phyloP scores from a whole-genome alignment of 92 coral and sea anemone genomes.

The Palythoa grandis region DNA sequence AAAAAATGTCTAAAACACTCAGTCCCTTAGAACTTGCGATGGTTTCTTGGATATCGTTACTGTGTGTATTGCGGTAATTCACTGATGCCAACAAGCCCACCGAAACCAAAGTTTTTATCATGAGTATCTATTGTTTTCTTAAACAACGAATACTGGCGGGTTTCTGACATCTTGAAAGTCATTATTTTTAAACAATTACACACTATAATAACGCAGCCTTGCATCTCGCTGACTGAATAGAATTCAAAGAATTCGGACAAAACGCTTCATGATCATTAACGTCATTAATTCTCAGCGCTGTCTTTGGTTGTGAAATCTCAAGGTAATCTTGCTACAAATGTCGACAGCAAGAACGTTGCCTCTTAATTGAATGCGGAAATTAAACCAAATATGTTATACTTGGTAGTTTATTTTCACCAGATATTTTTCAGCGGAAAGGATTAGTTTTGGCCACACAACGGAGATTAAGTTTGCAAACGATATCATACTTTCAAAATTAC shows the following conservation, averaged over 20 bases:
- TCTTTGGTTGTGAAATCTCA: not conserved
- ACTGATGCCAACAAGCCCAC: not conserved
- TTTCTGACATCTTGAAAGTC: not conserved
- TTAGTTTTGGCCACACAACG: not conserved
- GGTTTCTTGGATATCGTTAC: not conserved
- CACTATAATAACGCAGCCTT: not conserved
- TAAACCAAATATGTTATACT: not conserved
- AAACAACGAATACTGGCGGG: slow-evolving; percentile 8
- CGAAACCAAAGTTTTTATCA: not conserved
- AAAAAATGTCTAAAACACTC: not conserved
- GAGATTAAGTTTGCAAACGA: slow-evolving; percentile 22
- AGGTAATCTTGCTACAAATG: not conserved
- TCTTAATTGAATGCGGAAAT: not conserved
- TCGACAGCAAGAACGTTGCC: not conserved
- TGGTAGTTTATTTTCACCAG: slow-evolving; percentile 11
- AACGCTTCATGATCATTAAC: slow-evolving; percentile 19
- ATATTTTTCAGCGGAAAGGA: slow-evolving; percentile 34
- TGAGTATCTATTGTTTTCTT: slow-evolving; percentile 30
- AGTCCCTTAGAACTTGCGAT: not conserved
- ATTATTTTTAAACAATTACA: slow-evolving; percentile 31
- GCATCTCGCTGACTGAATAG: not conserved
- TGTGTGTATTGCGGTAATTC: not conserved
- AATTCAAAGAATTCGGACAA: slow-evolving; percentile 28
- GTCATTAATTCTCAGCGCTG: not conserved
- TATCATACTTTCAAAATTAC: not conserved